Evolutionary conservation across 2,113 vertebrate genomes (phyloP).

Genomic region (Pagrus major): DNA sequence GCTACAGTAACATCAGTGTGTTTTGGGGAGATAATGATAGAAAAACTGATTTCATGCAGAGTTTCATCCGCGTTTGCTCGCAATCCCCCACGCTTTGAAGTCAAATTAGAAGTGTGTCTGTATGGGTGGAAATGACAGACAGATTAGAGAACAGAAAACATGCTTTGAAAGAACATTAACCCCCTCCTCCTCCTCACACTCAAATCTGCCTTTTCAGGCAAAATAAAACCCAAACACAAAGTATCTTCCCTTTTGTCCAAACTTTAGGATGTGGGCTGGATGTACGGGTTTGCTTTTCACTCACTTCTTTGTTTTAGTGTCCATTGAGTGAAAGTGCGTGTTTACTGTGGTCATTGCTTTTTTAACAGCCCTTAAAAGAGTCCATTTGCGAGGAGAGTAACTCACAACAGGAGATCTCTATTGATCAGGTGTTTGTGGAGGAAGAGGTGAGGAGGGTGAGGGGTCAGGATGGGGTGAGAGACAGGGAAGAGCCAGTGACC

Average conservation of each 20-base stretch:
- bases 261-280: constrained; percentile 54
- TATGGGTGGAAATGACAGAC: constrained; percentile 61
- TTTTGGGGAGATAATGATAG: constrained; percentile 68
- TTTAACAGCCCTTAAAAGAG: constrained; percentile 32
- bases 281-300: constrained; percentile 48
- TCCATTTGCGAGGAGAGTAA: constrained; percentile 28
- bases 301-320: constrained; percentile 32
- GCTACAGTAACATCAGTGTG: constrained; percentile 28
- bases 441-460: constrained; percentile 42
- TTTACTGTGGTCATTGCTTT: constrained; percentile 62
- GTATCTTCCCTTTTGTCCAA: constrained; percentile 58
- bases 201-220: constrained; percentile 50
- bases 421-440: constrained; percentile 63
- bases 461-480: constrained; percentile 62
- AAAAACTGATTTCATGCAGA: constrained; percentile 63
- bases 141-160: constrained; percentile 60
- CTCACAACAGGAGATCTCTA: constrained; percentile 50
- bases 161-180: constrained; percentile 45
- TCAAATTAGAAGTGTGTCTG: constrained; percentile 68
- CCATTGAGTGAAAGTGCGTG: constrained; percentile 63
- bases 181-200: background rate
- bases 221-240: constrained; percentile 51
- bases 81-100: constrained; percentile 68
- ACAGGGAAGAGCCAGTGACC: constrained; percentile 46
- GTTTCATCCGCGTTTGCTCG: constrained; percentile 48